Percentiles rank a stretch among this genome's conserved stretches.
Conservation (phyloP, 2,113 vertebrate species). For the Seriola quinqueradiata region DNA sequence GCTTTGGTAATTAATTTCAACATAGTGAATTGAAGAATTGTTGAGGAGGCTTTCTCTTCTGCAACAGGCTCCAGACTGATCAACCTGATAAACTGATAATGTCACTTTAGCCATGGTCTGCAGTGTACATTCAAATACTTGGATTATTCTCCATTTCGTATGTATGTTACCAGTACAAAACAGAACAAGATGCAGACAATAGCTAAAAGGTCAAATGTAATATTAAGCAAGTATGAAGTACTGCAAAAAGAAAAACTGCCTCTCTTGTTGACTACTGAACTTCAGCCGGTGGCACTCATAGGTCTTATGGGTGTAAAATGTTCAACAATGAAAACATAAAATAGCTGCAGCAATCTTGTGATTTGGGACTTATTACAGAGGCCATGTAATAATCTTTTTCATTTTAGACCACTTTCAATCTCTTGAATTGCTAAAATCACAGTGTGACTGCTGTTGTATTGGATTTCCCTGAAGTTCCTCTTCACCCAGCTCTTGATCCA, state of each 20-base stretch:
- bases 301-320: neutral
- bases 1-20: conserved; percentile 24
- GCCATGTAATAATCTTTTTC: neutral
- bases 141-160: neutral
- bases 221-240: neutral
- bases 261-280: neutral
- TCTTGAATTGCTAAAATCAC: neutral
- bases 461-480: neutral
- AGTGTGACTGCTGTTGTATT: neutral
- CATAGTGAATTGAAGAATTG: conserved; percentile 4
- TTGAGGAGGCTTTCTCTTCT: neutral
- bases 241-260: conserved; percentile 8
- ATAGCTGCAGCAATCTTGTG: neutral
- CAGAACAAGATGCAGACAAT: neutral
- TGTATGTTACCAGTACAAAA: neutral
- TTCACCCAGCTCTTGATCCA: neutral
- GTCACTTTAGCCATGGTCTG: neutral
- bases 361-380: conserved; percentile 6
- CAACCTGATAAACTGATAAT: conserved; percentile 4
- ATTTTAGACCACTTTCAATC: neutral
- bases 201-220: neutral
- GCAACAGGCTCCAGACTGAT: neutral
- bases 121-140: neutral
- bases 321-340: conserved; percentile 13
- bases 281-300: neutral